These are phyloP conservation scores for Sphaeridia pumilis DNA, from an alignment of 2,888 invertebrate species.

Conservation along the genomic window DNA sequence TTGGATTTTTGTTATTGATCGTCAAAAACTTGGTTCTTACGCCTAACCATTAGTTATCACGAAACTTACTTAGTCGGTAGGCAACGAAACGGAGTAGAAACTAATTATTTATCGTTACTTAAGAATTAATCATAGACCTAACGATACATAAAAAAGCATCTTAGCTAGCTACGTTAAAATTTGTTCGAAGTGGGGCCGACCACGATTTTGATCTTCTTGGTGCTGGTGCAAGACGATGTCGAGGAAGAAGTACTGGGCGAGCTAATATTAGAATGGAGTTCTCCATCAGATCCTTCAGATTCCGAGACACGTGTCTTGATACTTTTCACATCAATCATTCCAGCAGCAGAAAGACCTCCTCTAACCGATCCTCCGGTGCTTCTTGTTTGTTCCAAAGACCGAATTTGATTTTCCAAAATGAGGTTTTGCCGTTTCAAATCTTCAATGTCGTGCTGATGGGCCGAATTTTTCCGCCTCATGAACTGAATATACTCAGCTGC, in stretches of 20 bases:
- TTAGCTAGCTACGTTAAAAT: too few relatives aligned
- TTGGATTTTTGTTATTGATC: too few relatives aligned
- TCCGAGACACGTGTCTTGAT: conserved; percentile 23
- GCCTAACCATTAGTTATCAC: too few relatives aligned
- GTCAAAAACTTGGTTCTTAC: too few relatives aligned
- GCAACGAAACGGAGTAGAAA: too few relatives aligned
- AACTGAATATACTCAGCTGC: conserved; percentile 95
- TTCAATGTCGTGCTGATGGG: conserved; percentile 90
- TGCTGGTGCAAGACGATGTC: conserved; percentile 49
- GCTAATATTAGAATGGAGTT: conserved; percentile 38
- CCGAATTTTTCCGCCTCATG: conserved; percentile 85
- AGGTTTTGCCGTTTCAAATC: conserved; percentile 83
- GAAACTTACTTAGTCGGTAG: too few relatives aligned
- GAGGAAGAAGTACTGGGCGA: conserved; percentile 49
- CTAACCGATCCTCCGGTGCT: conserved; percentile 50
- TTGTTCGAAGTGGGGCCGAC: conserved; percentile 3
- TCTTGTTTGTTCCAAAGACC: conserved; percentile 63
- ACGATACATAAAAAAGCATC: too few relatives aligned
- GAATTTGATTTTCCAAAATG: conserved; percentile 70
- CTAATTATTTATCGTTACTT: too few relatives aligned
- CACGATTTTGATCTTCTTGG: conserved; percentile 53
- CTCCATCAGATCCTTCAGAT: conserved; percentile 13
- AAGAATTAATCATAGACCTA: too few relatives aligned
- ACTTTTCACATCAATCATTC: conserved; percentile 44
- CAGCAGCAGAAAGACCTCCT: not conserved